Conservation (phyloP, 1,140 invertebrate genomes). For the Drosophila yakuba region DNA sequence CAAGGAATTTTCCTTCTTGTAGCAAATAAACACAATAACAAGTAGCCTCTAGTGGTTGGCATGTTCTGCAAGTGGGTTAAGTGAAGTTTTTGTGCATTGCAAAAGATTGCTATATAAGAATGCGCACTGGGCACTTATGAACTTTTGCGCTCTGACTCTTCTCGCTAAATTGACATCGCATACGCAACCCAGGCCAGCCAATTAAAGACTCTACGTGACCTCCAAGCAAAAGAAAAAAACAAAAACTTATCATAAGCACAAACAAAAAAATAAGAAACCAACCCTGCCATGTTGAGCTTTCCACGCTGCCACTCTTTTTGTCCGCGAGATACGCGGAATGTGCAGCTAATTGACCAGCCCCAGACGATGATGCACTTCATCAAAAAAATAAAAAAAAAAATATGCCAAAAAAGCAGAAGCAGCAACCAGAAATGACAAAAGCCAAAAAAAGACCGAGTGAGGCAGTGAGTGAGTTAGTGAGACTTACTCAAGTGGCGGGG, state of each 20-base stretch:
- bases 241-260: neutral
- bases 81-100: conserved; percentile 22
- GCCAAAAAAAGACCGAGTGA: conserved; percentile 35
- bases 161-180: conserved; percentile 55
- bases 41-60: neutral
- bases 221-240: conserved; percentile 14
- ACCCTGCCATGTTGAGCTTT: conserved; percentile 63
- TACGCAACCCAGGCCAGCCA: conserved; percentile 52
- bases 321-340: conserved; percentile 51
- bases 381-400: conserved; percentile 20
- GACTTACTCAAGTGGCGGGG: conserved; percentile 71
- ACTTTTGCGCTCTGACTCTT: conserved; percentile 41
- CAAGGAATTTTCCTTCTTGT: neutral
- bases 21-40: neutral
- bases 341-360: conserved; percentile 76
- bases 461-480: conserved; percentile 50
- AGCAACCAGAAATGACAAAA: conserved; percentile 34
- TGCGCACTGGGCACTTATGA: conserved; percentile 51
- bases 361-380: conserved; percentile 69
- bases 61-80: conserved; percentile 23
- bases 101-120: conserved; percentile 24
- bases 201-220: conserved; percentile 69
- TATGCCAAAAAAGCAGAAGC: conserved; percentile 28
- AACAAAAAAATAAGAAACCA: conserved; percentile 39
- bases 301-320: conserved; percentile 53